These are phyloP conservation scores for Ramphastos sulfuratus DNA, from an alignment of 2,113 vertebrate genomes.

Conservation along the genomic window DNA sequence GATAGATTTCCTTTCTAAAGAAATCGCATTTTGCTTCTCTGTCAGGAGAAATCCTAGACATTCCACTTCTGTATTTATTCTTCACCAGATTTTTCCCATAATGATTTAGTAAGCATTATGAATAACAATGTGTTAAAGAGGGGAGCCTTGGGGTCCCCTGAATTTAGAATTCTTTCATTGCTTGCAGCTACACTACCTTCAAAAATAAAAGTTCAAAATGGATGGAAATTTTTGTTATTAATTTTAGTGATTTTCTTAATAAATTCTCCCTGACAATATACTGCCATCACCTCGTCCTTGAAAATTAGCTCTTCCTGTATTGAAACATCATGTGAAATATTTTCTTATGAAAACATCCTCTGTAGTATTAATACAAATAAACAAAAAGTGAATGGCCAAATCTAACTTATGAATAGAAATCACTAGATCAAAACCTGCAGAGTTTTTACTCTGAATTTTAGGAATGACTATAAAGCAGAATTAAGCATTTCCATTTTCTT, in stretches of 20 bases:
- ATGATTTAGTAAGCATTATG: not conserved
- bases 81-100: not conserved
- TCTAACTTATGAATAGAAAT: not conserved
- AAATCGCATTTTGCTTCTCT: not conserved
- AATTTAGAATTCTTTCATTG: not conserved
- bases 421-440: not conserved
- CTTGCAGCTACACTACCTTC: not conserved
- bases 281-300: not conserved
- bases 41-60: not conserved
- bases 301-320: not conserved
- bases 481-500: not conserved
- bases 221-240: not conserved
- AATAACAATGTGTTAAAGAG: not conserved
- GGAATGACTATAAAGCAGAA: not conserved
- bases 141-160: fast-evolving
- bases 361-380: not conserved
- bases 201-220: not conserved
- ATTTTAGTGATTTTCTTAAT: not conserved
- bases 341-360: not conserved
- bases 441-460: not conserved
- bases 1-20: not conserved
- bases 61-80: not conserved
- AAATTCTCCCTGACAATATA: not conserved
- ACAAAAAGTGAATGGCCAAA: not conserved
- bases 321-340: not conserved